A percentile compares a stretch with the other conserved stretches of the same genome.
Conservation (phyloP, 2,113 vertebrate genomes). For the Spheniscus mendiculus region DNA sequence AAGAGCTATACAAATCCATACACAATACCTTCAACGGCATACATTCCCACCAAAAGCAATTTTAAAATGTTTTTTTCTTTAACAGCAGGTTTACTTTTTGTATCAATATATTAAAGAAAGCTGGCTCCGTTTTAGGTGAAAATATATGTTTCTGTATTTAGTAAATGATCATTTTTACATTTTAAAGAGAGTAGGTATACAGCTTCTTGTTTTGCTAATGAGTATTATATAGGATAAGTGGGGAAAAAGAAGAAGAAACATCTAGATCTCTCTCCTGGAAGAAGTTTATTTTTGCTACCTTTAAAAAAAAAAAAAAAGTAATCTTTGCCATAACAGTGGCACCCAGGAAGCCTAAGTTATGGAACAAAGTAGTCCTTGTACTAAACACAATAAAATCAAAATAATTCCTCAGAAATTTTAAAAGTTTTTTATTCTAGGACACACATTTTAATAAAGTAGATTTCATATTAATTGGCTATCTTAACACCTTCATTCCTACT, state of each 20-base stretch:
- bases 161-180: neutral
- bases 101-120: neutral
- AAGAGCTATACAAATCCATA: neutral
- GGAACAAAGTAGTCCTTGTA: neutral
- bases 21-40: neutral
- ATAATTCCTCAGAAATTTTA: neutral
- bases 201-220: neutral
- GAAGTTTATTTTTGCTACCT: neutral
- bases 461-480: neutral
- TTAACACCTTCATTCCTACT: neutral
- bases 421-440: neutral
- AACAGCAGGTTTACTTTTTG: neutral
- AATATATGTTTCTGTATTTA: neutral
- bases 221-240: neutral
- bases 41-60: neutral
- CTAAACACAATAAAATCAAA: neutral
- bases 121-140: neutral
- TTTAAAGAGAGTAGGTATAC: neutral
- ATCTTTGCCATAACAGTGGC: neutral
- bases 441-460: neutral
- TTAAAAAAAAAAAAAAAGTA: neutral
- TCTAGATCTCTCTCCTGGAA: neutral
- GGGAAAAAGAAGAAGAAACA: neutral
- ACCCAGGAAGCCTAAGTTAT: neutral
- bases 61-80: neutral